Percentiles rank a stretch among this genome's conserved stretches.
These are phyloP conservation scores for Fregetta grallaria DNA, from an alignment of 2,113 vertebrate genomes.

Conservation along the genomic window DNA sequence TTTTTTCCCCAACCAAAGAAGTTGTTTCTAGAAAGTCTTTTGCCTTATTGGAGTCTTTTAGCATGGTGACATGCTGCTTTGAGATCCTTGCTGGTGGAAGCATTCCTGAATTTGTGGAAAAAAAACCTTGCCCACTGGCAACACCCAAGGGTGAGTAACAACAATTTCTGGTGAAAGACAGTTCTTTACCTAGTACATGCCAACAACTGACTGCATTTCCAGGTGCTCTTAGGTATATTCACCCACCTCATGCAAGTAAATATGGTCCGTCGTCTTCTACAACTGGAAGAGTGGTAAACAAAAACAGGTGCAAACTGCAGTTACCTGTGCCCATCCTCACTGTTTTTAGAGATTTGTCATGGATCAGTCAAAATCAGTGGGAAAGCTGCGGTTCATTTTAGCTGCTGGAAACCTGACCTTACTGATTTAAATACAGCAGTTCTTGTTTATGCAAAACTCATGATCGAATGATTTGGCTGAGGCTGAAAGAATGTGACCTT, in stretches of 20 bases:
- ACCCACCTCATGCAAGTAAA: background rate
- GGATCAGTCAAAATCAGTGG: background rate
- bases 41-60: slow-evolving; percentile 62
- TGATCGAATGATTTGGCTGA: background rate
- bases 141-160: slow-evolving; percentile 44
- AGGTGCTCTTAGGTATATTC: background rate
- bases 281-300: background rate
- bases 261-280: background rate
- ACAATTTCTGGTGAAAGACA: background rate
- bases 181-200: background rate
- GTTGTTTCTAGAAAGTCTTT: slow-evolving; percentile 56
- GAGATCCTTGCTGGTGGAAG: slow-evolving; percentile 64
- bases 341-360: background rate
- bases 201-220: background rate
- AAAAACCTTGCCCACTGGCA: slow-evolving; percentile 62
- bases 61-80: slow-evolving; percentile 48
- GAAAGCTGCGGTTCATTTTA: background rate
- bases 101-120: slow-evolving; percentile 74
- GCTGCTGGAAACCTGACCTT: background rate
- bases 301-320: background rate
- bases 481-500: background rate
- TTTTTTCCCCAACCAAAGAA: slow-evolving; percentile 3
- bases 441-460: background rate
- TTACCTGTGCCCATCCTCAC: background rate
- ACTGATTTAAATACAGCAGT: background rate